Evolutionary conservation across 2,888 invertebrate genomes (phyloP).

Genomic region (Rhagonycha fulva): DNA sequence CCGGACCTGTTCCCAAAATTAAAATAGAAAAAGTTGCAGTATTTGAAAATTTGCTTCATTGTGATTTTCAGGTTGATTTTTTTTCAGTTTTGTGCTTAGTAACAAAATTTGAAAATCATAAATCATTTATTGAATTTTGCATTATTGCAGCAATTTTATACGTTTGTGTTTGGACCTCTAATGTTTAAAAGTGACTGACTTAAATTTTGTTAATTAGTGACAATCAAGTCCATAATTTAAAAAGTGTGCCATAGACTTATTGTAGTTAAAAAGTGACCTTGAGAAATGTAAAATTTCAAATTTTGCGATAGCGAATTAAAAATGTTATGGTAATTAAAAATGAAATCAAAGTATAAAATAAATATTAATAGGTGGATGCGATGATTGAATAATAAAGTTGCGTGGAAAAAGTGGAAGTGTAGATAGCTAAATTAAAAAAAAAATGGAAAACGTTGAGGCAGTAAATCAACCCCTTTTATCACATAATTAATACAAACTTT

Average conservation of each 20-base stretch:
- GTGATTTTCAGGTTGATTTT: background rate
- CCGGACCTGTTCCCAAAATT: background rate
- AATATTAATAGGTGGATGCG: no score
- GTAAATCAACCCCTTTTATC: constrained; percentile 12
- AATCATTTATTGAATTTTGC: background rate
- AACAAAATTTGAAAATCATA: background rate
- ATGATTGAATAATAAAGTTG: background rate
- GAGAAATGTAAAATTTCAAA: background rate
- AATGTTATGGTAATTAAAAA: background rate
- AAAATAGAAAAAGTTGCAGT: no score
- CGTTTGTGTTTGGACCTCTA: background rate
- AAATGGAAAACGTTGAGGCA: background rate
- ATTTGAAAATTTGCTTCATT: no score
- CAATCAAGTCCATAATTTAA: background rate
- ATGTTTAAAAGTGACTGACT: background rate
- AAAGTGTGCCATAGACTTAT: background rate
- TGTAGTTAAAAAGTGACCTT: background rate
- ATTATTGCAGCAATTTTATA: background rate
- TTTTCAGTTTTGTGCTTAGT: background rate
- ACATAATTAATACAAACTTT: constrained; percentile 23
- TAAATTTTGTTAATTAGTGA: background rate
- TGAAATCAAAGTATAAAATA: background rate
- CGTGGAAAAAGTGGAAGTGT: background rate
- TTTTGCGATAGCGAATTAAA: background rate
- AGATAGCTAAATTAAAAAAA: background rate